These are phyloP conservation scores for Olivierus martensii DNA, from an alignment of 1,140 invertebrate species.

Conservation along the genomic window DNA sequence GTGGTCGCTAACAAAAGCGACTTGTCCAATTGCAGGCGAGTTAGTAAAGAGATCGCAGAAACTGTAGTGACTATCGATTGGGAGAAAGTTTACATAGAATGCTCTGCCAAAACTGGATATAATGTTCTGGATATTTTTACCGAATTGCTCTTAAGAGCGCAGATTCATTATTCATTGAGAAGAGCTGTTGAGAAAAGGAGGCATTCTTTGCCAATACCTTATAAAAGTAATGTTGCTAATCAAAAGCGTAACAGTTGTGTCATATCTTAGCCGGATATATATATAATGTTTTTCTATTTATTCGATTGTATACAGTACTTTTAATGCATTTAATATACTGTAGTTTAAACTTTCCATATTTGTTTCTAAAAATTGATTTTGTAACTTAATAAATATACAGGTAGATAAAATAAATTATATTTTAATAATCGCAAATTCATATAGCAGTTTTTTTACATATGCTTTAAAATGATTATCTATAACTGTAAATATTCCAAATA, in stretches of 20 bases:
- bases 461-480: no score
- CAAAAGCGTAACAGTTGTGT: slow-evolving; percentile 13
- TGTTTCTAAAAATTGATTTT: no score
- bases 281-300: no score
- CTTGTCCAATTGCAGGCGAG: slow-evolving; percentile 36
- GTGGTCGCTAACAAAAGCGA: slow-evolving; percentile 81
- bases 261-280: no score
- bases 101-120: slow-evolving; percentile 68
- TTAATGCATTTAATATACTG: no score
- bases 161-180: slow-evolving; percentile 70
- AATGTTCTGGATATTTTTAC: slow-evolving; percentile 46
- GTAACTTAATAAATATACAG: no score
- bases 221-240: not conserved
- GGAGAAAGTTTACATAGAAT: slow-evolving; percentile 79
- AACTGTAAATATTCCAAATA: no score
- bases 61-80: slow-evolving; percentile 70
- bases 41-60: slow-evolving; percentile 49
- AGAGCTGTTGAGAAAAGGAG: slow-evolving; percentile 10
- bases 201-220: slow-evolving; percentile 8
- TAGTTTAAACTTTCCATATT: no score
- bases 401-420: no score
- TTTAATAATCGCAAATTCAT: no score
- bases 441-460: no score
- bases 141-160: slow-evolving; percentile 69
- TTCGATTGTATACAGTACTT: no score